Evolutionary conservation across 2,113 vertebrate species (phyloP), one percentile per base, ranked within the genome.

Genomic region (Echinops telfairi): DNA sequence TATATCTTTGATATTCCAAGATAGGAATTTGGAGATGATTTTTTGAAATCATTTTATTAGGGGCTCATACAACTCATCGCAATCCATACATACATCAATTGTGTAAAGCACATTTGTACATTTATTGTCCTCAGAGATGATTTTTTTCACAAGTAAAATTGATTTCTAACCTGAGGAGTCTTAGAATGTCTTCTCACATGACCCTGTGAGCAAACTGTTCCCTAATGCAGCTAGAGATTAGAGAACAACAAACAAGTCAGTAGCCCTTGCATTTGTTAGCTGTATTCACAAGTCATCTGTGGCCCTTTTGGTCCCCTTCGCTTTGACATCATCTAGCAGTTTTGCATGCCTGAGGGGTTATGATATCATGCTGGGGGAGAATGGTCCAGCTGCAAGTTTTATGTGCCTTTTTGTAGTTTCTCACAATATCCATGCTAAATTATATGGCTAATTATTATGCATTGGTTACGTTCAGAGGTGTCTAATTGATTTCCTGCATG

Each of bases 291-390:
- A 95, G 87, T 97, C 94, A 96, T 97, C 94, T 97, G 94, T 96
- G 95, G 96, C 95, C 95, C 93, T 94, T 96, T 96, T 95, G 94
- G 84, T 97, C 73, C 80, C 64, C 64, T 53, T 70, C 47, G 96
- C 95, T 97, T 96, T 97, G 83, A 86, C 96, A 95, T 91, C 96
- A 89, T 66, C 84, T 85, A 97, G 95, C 95, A 40, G 64, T 97
- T 97, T 96, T 95, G 88, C 97, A 97, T 97, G 97, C 95, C 96
- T 97, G 95, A 96, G 91, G 96, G 88, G 96, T 98, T 97, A 96
- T 98, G 96, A 95, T 96, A 97, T 94, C 97, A 97, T 96, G 97
- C 97, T 98, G 97, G 96, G 97, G 95, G 97, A 97, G 94, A 97
- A 96, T 96, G 92, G 95, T 95, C 97, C 94, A 95, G 73, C 95